Evolutionary conservation across 2,888 invertebrate genomes (phyloP), one percentile per base, ranked within the genome.

Genomic region (Clepsis dumicolana): DNA sequence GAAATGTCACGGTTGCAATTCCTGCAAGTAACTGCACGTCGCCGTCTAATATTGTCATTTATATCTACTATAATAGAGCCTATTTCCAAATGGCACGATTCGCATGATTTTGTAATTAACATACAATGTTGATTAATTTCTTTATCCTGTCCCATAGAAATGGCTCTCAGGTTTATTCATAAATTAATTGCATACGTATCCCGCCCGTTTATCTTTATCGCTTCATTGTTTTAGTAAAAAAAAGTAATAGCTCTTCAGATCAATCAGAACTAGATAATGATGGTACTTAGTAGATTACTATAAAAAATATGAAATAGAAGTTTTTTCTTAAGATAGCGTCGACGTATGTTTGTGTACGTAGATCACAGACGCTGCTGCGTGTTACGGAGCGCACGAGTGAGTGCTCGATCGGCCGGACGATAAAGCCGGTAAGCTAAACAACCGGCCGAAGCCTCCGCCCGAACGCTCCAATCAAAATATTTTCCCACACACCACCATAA

Each of bases 401-500:
- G n/a, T n/a, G 53, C 53, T 61, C 25, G 61, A 65, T 65, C 44
- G 44, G 71, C 71, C 64, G 75, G 72, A 71, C 75, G 68, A 74
- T 76, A 80, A 74, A 76, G 76, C 76, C 72, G 69, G 72, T 70
- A 77, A 79, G 71, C 70, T 71, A 80, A 77, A 80, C 75, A 81
- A 78, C 78, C 75, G 73, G 64, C 69, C 67, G 65, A 70, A 71
- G 72, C 74, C 72, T 75, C 73, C 56, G 27, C 18, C 60, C 75
- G 76, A 81, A 80, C 78, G 75, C 74, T 76, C 83, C 86, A 87
- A 92, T 84, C 88, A 88, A 89, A 91, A 89, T 90, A 89, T 88
- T 87, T 92, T 89, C 92, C 89, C 92, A 91, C 91, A 87, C 85
- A 86, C 80, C 85, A 88, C 91, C 91, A 92, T 93, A 91, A 93